Conservation (phyloP, 2,797 vertebrate species). For the Ctenopoma multispine region DNA sequence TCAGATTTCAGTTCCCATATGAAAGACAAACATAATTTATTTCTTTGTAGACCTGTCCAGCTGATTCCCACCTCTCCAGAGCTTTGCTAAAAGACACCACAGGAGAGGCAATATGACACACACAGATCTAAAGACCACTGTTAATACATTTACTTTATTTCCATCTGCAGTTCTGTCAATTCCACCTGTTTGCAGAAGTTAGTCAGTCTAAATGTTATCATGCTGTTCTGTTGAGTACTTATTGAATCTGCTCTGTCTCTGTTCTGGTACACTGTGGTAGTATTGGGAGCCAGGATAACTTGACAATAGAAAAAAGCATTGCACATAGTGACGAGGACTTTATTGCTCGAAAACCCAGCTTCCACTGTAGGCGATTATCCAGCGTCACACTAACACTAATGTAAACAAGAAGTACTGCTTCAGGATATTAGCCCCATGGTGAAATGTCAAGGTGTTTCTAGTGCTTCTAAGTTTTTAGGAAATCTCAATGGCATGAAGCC, state of each 20-base stretch:
- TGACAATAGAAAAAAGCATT: neutral
- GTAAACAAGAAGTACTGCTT: neutral
- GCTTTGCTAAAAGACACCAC: neutral
- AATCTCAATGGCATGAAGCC: neutral
- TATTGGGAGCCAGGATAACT: neutral
- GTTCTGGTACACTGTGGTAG: too few species aligned
- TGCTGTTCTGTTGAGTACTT: neutral
- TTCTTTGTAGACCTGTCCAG: neutral
- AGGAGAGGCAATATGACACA: neutral
- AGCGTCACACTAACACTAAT: neutral
- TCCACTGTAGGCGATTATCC: neutral
- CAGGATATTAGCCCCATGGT: neutral
- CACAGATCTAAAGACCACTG: neutral
- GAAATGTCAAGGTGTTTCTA: neutral
- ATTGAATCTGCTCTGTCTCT: too few species aligned
- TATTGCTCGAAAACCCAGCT: too few species aligned
- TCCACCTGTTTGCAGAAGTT: neutral
- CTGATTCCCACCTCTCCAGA: neutral
- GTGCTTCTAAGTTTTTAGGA: neutral
- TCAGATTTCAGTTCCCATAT: conserved; percentile 3
- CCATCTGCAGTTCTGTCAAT: neutral
- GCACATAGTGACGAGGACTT: neutral
- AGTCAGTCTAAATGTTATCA: neutral
- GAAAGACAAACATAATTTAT: neutral
- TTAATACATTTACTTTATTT: neutral